Base-by-base conservation (phyloP, 2,113 vertebrate genomes). In the Eretmochelys imbricata region DNA sequence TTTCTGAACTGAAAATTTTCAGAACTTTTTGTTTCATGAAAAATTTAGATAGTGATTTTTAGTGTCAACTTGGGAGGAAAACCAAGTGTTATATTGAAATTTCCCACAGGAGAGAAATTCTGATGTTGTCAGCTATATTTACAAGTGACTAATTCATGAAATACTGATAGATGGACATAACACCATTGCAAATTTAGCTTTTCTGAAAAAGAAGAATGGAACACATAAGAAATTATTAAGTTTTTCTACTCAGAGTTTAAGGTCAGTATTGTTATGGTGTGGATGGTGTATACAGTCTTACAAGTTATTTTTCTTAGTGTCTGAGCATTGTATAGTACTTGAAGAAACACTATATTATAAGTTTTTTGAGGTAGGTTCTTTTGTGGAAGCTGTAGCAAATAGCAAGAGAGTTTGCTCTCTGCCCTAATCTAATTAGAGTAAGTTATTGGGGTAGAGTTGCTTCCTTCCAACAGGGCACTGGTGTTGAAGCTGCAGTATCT, bases 301-400 rank as follows among this genome's bases (percentile, higher is more conserved):
- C 8, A 72, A 87, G 8, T 7, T 75, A 75, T 76, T 50, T 42
- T 31, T 85, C 27, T 57, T n/a, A 20, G 17, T 65, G 57, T 6
- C 4, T 38, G 10, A 91, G 79, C 1, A 62, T 10, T 2, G 29
- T 11, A 27, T 97, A 97, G 92, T 31, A 54, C 11, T 85, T 24
- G 17, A 59, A 31, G 27, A 59, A 59, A 59, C 57, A 59, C 57
- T 59, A 5, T 59, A 13, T 31, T 59, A 11, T 59, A 59, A 3
- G 5, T 48, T 62, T 8, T 86, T 35, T n/a, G 11, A 82, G 42
- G 51, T 0, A 8, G 6, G 88, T 6, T 49, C 94, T 76, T 46
- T 6, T 17, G 38, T 38, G 22, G 76, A 88, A 4, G 1, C 2
- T 3, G 0, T 80, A 86, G 69, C 0, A 94, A 78, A 84, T 31